These are phyloP conservation scores for Pammene fasciana DNA, from an alignment of 2,888 invertebrate species.

Conservation along the genomic window DNA sequence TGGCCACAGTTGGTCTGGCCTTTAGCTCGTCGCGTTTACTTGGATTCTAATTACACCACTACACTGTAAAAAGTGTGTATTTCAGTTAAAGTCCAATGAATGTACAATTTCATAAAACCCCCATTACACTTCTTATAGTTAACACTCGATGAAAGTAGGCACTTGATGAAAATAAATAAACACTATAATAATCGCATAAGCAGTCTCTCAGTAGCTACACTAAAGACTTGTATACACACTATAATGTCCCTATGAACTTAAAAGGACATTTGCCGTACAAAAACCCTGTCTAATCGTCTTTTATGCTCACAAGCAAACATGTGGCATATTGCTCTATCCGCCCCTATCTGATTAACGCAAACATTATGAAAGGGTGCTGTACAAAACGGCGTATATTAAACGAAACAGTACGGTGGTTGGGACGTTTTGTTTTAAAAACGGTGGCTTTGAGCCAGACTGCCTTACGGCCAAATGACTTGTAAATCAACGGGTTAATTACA, in stretches of 20 bases:
- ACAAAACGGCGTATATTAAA: neutral
- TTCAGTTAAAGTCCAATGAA: too few species aligned
- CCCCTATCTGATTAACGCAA: conserved; percentile 76
- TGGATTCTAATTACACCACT: too few species aligned
- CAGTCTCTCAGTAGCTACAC: neutral
- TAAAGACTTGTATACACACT: conserved; percentile 4
- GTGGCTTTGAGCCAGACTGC: conserved; percentile 47
- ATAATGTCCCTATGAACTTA: neutral
- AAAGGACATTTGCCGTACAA: conserved; percentile 55
- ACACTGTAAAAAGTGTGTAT: too few species aligned
- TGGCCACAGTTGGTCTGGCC: too few species aligned
- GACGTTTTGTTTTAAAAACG: conserved; percentile 35
- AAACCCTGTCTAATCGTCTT: conserved; percentile 55
- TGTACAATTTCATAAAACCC: too few species aligned
- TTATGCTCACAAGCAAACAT: conserved; percentile 59
- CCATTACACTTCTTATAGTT: too few species aligned
- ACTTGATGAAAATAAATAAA: too few species aligned
- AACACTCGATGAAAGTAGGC: too few species aligned
- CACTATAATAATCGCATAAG: too few species aligned
- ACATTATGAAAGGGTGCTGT: conserved; percentile 60
- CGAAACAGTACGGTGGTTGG: neutral
- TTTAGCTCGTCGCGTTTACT: too few species aligned
- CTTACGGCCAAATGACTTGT: conserved; percentile 41
- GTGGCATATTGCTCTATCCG: conserved; percentile 66
- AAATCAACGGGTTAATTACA: conserved; percentile 43